Evolutionary conservation across 2,113 vertebrate genomes (phyloP).

Genomic region (Pedetes capensis): DNA sequence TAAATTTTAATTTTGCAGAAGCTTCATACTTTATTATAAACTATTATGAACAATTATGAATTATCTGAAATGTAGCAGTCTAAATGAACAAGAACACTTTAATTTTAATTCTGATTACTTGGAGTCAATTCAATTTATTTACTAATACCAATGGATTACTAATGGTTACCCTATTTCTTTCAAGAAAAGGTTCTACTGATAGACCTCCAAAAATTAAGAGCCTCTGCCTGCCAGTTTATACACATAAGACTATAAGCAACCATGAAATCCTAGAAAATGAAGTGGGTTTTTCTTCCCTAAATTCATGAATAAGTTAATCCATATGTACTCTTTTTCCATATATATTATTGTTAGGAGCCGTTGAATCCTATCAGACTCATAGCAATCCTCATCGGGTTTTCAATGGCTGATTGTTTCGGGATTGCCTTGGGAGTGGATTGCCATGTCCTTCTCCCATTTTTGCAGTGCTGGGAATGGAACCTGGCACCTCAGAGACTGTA

Average conservation of each 20-base stretch:
- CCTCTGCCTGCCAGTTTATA: not conserved
- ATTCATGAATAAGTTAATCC: no score
- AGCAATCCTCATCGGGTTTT: no score
- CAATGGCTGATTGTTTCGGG: no score
- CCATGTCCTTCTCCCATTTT: no score
- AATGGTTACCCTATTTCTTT: not conserved
- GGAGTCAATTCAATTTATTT: not conserved
- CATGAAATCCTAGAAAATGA: not conserved
- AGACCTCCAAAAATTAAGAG: not conserved
- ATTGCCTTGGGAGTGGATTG: no score
- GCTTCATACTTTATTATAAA: not conserved
- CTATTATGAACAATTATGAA: not conserved
- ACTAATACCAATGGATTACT: not conserved
- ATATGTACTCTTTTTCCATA: no score
- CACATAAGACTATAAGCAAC: not conserved
- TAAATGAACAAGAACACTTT: not conserved
- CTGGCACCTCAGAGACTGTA: no score
- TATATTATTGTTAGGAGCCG: no score
- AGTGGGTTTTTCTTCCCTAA: not conserved
- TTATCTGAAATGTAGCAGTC: not conserved
- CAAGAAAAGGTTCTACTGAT: not conserved
- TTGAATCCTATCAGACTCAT: no score
- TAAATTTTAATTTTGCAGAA: not conserved
- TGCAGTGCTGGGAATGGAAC: no score
- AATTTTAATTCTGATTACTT: not conserved